Evolutionary conservation across 2,113 vertebrate genomes (phyloP).

Genomic region (Vimba vimba): DNA sequence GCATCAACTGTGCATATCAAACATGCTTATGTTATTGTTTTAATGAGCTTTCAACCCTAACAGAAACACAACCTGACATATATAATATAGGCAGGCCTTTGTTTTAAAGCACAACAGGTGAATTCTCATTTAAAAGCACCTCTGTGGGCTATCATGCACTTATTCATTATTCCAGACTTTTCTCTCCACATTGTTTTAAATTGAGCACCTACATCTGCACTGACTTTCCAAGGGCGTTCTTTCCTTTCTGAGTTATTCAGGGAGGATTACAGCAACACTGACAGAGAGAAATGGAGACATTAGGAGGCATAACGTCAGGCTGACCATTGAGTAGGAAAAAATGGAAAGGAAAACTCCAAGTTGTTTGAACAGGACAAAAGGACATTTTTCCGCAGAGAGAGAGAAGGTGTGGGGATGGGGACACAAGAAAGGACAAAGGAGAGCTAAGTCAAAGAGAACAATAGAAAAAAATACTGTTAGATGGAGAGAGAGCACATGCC

Average conservation of each 20-base stretch:
- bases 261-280: slow-evolving; percentile 38
- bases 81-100: background rate
- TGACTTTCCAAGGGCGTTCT: slow-evolving; percentile 32
- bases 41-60: slow-evolving; percentile 8
- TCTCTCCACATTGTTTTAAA: slow-evolving; percentile 11
- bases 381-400: slow-evolving; percentile 20
- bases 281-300: slow-evolving; percentile 47
- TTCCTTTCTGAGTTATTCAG: slow-evolving; percentile 24
- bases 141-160: background rate
- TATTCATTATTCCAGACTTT: background rate
- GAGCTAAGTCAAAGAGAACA: background rate
- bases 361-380: slow-evolving; percentile 25
- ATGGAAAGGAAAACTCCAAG: slow-evolving; percentile 8
- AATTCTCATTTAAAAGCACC: background rate
- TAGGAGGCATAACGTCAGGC: slow-evolving; percentile 25
- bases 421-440: slow-evolving; percentile 16
- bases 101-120: background rate
- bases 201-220: slow-evolving; percentile 8
- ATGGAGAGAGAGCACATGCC: background rate
- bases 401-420: background rate
- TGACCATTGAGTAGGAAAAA: slow-evolving; percentile 39
- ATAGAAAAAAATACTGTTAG: background rate
- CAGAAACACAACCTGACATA: background rate
- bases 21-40: background rate
- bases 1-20: background rate